A percentile compares a stretch with the other conserved stretches of the same genome.
Conservation (phyloP, 2,888 invertebrate genomes). For the Torymus texanus region DNA sequence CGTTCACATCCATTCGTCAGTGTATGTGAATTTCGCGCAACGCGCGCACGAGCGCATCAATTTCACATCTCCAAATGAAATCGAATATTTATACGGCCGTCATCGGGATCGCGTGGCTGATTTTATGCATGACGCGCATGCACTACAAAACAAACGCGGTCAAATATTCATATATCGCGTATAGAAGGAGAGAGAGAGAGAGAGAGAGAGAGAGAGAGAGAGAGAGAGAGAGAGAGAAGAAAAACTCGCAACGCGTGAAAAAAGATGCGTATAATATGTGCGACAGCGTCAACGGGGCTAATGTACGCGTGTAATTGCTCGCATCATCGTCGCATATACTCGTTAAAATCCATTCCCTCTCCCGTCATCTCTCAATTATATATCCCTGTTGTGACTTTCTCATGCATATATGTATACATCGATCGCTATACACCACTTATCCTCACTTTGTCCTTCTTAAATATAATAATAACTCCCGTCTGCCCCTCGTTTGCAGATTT, state of each 20-base stretch:
- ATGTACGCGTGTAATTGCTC: constrained; percentile 39
- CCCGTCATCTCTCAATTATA: constrained; percentile 4
- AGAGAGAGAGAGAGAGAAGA: no score
- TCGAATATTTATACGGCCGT: no score
- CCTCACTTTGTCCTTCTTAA: constrained; percentile 22
- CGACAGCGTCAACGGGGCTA: constrained; percentile 20
- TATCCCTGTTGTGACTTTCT: background rate
- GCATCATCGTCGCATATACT: constrained; percentile 38
- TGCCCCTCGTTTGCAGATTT: background rate
- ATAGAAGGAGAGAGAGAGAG: no score
- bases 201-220: no score
- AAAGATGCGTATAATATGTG: no score
- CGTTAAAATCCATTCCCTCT: constrained; percentile 48
- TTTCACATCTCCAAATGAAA: no score
- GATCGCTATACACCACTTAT: constrained; percentile 7
- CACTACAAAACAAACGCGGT: background rate
- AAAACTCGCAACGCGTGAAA: background rate
- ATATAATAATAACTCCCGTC: background rate
- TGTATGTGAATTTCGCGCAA: no score
- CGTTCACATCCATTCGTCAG: no score
- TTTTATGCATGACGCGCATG: background rate
- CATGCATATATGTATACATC: constrained; percentile 18
- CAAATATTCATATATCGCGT: no score
- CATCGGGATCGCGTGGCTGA: no score
- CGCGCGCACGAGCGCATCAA: no score